These are phyloP conservation scores for Branchinecta lindahli DNA, from an alignment of 1,140 invertebrate genomes.

Conservation along the genomic window DNA sequence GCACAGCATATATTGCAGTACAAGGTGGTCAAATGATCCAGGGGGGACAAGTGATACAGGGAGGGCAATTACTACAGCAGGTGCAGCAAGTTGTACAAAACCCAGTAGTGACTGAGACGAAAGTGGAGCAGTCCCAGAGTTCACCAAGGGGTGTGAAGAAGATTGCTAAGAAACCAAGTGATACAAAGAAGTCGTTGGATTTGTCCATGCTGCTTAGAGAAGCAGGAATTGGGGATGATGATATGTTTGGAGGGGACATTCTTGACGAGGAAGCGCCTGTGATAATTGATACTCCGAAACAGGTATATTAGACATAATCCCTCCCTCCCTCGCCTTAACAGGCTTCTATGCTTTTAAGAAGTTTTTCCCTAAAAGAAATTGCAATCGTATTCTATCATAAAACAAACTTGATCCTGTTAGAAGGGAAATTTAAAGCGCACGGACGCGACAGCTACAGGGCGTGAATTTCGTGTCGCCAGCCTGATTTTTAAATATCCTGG, in stretches of 20 bases:
- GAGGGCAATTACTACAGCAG: not conserved
- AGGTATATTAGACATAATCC: too few relatives aligned
- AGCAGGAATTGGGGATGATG: constrained; percentile 2
- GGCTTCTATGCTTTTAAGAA: too few relatives aligned
- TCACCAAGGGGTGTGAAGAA: not conserved
- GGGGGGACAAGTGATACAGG: not conserved
- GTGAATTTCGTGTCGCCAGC: too few relatives aligned
- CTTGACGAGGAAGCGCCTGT: too few relatives aligned
- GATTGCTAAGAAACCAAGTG: constrained; percentile 10
- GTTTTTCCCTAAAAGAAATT: too few relatives aligned
- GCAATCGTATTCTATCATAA: too few relatives aligned
- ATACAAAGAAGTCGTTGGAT: not conserved
- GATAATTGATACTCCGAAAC: too few relatives aligned
- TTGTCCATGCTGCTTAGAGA: not conserved
- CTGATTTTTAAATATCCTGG: too few relatives aligned
- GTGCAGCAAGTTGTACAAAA: not conserved
- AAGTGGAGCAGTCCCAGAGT: not conserved
- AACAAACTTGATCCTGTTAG: too few relatives aligned
- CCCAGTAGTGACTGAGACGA: not conserved
- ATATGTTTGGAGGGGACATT: not conserved
- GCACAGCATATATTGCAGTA: constrained; percentile 34
- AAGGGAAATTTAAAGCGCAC: too few relatives aligned
- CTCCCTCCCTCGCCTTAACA: too few relatives aligned
- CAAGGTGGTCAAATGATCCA: constrained; percentile 18
- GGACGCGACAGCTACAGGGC: too few relatives aligned